Base-by-base conservation (phyloP, 2,888 invertebrate genomes). In the Harpalus rufipes region DNA sequence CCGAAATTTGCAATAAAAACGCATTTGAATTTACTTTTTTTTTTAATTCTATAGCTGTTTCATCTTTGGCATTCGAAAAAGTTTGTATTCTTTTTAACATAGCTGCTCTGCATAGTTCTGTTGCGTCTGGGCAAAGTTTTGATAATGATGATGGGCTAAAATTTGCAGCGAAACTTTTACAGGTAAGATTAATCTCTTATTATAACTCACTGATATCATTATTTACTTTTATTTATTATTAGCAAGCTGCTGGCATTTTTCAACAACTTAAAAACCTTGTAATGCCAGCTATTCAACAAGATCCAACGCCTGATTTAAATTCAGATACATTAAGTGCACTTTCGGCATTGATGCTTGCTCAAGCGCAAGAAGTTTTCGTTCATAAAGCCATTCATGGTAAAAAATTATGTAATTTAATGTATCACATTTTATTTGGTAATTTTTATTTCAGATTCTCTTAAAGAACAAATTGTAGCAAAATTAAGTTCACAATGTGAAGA, bases 341-440 rank as follows among this genome's bases (percentile, higher is more conserved):
- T 25, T 93, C 96, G 81, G 93, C 96, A 74, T 92, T 99, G 78
- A 98, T 99, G 98, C 92, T 99, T 72, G 99, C 99, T 14, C 99
- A 99, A 92, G 99, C 98, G 7, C 99, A 99, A 92, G 99, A 99
- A 92, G 96, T 98, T 87, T 97, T 99, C 90, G 97, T 97, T 74
- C 94, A 96, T 89, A 99, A 99, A 92, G 98, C 99, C 80, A 96
- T 97, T 87, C 94, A 95, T 89, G 96, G 95, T 95, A 89, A 3
- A 12, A 51, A 89, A 87, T 86, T 25, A 14, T 10, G 21, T 63
- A 21, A 44, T 25, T 65, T 65, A 44, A 41, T 65, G n/a, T 7
- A 14, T 32, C 18, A 65, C 7, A 61, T 58, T 39, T 79, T 12
- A 51, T 18, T 61, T 7, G 32, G 21, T 25, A 68, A 51, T 68